Evolutionary conservation across 1,140 invertebrate genomes (phyloP).

Genomic region (Arion vulgaris): DNA sequence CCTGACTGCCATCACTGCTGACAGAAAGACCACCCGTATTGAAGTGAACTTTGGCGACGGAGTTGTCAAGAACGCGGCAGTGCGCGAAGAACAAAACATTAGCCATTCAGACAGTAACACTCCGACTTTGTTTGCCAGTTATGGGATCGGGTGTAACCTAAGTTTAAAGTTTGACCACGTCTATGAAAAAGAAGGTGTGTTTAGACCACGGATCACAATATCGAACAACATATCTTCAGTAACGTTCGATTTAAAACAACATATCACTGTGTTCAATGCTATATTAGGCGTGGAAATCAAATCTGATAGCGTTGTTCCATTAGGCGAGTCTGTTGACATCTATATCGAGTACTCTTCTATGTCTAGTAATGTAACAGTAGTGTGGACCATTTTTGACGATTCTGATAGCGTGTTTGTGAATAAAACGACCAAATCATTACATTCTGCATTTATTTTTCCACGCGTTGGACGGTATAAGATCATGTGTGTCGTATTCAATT

Average conservation of each 20-base stretch:
- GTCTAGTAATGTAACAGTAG: conserved; percentile 16
- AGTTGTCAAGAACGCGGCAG: conserved; percentile 13
- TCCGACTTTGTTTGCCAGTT: conserved; percentile 25
- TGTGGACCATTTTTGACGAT: conserved; percentile 16
- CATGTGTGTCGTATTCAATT: neutral
- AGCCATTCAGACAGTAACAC: neutral
- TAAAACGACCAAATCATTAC: neutral
- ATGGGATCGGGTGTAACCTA: conserved; percentile 18
- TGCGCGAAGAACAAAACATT: conserved; percentile 19
- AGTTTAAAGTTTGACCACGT: conserved; percentile 30
- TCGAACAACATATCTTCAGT: conserved; percentile 22
- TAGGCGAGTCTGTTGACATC: neutral
- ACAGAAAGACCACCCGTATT: conserved; percentile 16
- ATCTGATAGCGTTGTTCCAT: neutral
- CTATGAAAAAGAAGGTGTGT: conserved; percentile 24
- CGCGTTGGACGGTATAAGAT: conserved; percentile 17
- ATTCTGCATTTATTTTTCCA: conserved; percentile 1
- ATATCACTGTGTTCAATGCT: neutral
- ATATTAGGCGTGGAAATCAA: neutral
- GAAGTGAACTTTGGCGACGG: conserved; percentile 30
- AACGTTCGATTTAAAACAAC: neutral
- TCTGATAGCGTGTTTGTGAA: neutral
- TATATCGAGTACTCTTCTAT: neutral
- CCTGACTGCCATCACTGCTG: conserved; percentile 19
- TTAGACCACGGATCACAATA: conserved; percentile 6